phyloP scores from a whole-genome alignment of 2,113 vertebrate genomes.

The Grantiella picta region DNA sequence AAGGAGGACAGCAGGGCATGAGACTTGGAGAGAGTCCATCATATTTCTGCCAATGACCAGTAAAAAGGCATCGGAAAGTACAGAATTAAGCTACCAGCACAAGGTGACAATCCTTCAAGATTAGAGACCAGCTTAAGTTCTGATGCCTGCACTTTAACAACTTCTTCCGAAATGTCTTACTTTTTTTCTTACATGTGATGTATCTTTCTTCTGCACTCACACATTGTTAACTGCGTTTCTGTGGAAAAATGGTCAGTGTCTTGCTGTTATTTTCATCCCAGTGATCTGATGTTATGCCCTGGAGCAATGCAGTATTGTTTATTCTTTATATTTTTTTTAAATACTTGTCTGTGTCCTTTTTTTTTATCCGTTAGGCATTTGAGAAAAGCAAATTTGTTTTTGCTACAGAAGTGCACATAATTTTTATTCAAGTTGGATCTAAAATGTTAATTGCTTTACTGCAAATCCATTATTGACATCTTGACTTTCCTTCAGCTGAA shows the following conservation, averaged over 20 bases:
- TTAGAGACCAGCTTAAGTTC: background rate
- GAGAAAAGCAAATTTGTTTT: background rate
- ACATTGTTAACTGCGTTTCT: background rate
- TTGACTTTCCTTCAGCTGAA: background rate
- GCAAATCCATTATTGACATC: background rate
- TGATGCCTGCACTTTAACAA: background rate
- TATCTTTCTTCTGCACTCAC: background rate
- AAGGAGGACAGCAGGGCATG: background rate
- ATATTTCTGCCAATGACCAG: background rate
- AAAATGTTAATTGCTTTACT: background rate
- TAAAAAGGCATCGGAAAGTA: background rate
- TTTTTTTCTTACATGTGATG: background rate
- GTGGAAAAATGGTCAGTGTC: background rate
- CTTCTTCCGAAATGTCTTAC: background rate
- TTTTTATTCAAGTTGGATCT: background rate
- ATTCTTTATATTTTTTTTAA: background rate
- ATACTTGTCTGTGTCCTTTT: background rate
- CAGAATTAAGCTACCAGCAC: background rate
- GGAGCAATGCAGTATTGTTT: background rate
- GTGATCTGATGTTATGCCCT: background rate
- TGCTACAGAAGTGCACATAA: background rate
- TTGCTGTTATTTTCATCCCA: background rate
- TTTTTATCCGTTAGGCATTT: background rate
- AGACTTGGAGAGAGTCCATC: background rate
- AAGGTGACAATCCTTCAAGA: no score